These are phyloP conservation scores for Myiotriccus ornatus DNA, from an alignment of 2,797 vertebrate species.

Conservation along the genomic window DNA sequence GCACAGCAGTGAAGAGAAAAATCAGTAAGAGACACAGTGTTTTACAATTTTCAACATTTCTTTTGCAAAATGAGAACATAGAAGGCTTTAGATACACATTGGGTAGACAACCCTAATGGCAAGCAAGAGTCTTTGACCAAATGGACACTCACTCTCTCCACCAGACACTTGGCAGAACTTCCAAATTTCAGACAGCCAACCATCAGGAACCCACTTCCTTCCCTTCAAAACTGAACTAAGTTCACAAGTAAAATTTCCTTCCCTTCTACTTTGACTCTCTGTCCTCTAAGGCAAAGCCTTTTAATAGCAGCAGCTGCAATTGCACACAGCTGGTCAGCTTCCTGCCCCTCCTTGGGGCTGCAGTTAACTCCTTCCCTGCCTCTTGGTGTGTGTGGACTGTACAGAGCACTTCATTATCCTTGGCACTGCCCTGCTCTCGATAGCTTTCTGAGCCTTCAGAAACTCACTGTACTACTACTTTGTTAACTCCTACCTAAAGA, in stretches of 20 bases:
- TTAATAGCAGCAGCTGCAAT: slow-evolving; percentile 65
- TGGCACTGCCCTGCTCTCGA: neutral
- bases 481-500: neutral
- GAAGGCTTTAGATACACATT: neutral
- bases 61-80: neutral
- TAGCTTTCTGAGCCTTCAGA: neutral
- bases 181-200: neutral
- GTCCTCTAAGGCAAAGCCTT: slow-evolving; percentile 42
- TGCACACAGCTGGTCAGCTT: slow-evolving; percentile 57
- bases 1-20: neutral
- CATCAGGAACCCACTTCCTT: slow-evolving; percentile 25
- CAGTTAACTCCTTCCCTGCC: slow-evolving; percentile 30
- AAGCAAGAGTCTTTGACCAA: neutral
- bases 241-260: slow-evolving; percentile 56
- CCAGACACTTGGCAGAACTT: neutral
- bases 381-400: rapidly evolving
- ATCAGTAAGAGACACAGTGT: neutral
- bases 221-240: slow-evolving; percentile 8
- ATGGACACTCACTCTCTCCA: neutral
- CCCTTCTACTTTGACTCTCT: slow-evolving; percentile 17
- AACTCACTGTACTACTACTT: neutral
- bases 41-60: neutral
- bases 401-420: neutral
- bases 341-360: slow-evolving; percentile 45
- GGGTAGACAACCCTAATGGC: neutral